A percentile compares a stretch with the other conserved stretches of the same genome.
Evolutionary conservation across 2,797 vertebrate genomes (phyloP).

Genomic region (Xyrichtys novacula): DNA sequence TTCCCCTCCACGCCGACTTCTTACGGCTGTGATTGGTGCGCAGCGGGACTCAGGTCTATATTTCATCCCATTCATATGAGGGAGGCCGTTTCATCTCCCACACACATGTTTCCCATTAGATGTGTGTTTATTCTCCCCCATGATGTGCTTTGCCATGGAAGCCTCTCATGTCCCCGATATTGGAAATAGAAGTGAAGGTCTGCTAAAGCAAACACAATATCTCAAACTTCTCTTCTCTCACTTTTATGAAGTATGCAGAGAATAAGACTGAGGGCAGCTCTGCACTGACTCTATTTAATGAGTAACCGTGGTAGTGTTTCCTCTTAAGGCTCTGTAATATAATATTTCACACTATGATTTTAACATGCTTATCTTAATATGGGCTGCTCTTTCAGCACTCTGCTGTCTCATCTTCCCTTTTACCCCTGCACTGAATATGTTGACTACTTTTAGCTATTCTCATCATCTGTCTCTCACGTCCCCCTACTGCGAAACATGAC

Average conservation of each 20-base stretch:
- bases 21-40: conserved; percentile 71
- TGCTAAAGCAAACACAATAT: conserved; percentile 81
- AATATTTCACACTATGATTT: conserved; percentile 63
- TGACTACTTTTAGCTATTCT: conserved; percentile 71
- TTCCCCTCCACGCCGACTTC: conserved; percentile 72
- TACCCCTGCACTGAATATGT: conserved; percentile 59
- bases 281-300: conserved; percentile 59
- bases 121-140: conserved; percentile 83
- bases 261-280: conserved; percentile 26
- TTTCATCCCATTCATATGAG: conserved; percentile 79
- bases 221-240: conserved; percentile 52
- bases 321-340: conserved; percentile 44
- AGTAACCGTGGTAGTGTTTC: conserved; percentile 40
- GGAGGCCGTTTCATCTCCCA: conserved; percentile 80
- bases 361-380: conserved; percentile 47
- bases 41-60: conserved; percentile 77
- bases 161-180: conserved; percentile 82
- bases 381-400: conserved; percentile 30
- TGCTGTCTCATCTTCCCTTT: conserved; percentile 52
- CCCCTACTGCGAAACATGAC: conserved; percentile 78
- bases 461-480: conserved; percentile 61
- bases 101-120: conserved; percentile 83
- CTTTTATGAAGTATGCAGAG: conserved; percentile 66
- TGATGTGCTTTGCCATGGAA: conserved; percentile 78
- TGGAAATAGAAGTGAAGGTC: conserved; percentile 76